Evolutionary conservation across 2,888 invertebrate genomes (phyloP).

Genomic region (Acleris emargana): DNA sequence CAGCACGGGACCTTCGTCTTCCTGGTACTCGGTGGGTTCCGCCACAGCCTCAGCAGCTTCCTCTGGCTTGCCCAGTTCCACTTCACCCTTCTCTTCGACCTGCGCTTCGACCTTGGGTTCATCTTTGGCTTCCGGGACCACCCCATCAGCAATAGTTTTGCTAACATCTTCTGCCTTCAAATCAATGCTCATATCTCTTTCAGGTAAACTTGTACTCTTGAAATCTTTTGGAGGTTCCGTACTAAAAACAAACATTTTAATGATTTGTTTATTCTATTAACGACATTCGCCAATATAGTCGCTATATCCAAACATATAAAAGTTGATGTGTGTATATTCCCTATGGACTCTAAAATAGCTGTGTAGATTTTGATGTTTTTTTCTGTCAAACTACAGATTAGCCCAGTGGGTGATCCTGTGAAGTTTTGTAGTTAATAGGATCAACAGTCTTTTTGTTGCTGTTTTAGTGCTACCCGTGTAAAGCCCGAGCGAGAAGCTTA

Average conservation of each 20-base stretch:
- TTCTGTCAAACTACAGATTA: too few species aligned
- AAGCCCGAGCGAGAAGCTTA: too few species aligned
- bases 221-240: constrained; percentile 54
- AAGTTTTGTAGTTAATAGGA: too few species aligned
- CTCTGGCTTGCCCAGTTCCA: constrained; percentile 40
- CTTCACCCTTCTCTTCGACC: constrained; percentile 38
- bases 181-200: constrained; percentile 49
- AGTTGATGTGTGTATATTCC: too few species aligned
- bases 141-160: constrained; percentile 40
- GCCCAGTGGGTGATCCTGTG: too few species aligned
- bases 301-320: too few species aligned
- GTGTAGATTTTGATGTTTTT: too few species aligned
- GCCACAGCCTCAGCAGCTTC: constrained; percentile 44
- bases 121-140: constrained; percentile 35
- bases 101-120: constrained; percentile 37
- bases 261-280: background rate
- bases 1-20: constrained; percentile 35
- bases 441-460: too few species aligned
- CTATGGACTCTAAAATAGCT: too few species aligned
- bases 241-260: constrained; percentile 11
- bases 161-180: constrained; percentile 40
- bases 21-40: constrained; percentile 42
- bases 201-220: constrained; percentile 48
- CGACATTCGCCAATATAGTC: too few species aligned
- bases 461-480: too few species aligned